phyloP scores from a whole-genome alignment of 2,888 invertebrate species.

The Antheraea assamensis region DNA sequence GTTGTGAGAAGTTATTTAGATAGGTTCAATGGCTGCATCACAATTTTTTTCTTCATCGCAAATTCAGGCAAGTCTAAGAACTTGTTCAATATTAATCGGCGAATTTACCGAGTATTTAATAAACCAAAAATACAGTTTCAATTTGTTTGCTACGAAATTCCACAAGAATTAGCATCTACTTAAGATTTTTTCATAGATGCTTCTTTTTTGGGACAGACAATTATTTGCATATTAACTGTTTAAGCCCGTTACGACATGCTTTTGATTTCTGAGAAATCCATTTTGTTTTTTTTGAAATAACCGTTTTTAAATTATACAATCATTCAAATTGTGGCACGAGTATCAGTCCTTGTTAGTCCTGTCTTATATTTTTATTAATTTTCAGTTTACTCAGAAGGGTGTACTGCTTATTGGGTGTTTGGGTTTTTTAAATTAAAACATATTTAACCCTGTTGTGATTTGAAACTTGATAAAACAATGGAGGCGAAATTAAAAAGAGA shows the following conservation, averaged over 20 bases:
- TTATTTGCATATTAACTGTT: constrained; percentile 7
- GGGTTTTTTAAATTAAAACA: no score
- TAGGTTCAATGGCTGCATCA: neutral
- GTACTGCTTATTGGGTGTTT: no score
- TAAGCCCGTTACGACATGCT: constrained; percentile 8
- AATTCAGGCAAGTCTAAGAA: neutral
- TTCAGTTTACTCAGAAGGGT: neutral
- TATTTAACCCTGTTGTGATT: no score
- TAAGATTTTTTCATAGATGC: neutral
- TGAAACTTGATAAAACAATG: no score
- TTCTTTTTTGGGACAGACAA: neutral
- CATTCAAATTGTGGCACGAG: neutral
- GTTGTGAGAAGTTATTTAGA: no score
- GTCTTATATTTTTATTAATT: neutral
- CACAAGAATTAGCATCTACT: neutral
- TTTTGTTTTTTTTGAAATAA: neutral
- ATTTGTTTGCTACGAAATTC: neutral
- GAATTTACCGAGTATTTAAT: neutral
- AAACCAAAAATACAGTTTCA: neutral
- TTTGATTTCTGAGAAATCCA: neutral
- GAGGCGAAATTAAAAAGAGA: no score
- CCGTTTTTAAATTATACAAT: neutral
- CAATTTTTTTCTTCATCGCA: neutral
- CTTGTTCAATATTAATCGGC: neutral
- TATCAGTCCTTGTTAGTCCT: neutral